Percentiles rank a stretch among this genome's conserved stretches.
These are phyloP conservation scores for Temnothorax ravouxi DNA, from an alignment of 2,888 invertebrate genomes.

Conservation along the genomic window DNA sequence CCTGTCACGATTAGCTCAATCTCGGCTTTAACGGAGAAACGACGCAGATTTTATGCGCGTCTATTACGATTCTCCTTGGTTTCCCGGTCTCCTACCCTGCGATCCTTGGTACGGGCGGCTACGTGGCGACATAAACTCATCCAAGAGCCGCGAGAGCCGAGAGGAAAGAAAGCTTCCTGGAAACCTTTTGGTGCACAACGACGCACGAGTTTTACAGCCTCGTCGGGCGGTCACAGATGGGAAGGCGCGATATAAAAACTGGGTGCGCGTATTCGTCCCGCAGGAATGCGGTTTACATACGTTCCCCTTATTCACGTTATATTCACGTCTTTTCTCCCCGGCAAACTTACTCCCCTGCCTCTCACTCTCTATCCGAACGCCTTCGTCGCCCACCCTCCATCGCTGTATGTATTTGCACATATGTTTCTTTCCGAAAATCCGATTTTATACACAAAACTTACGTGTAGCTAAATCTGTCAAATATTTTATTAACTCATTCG, in stretches of 20 bases:
- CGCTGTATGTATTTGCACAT: conserved; percentile 15
- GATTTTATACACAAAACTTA: conserved; percentile 29
- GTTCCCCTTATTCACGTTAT: conserved; percentile 61
- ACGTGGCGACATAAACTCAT: conserved; percentile 74
- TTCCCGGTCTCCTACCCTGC: conserved; percentile 46
- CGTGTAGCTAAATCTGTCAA: not conserved
- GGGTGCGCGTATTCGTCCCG: conserved; percentile 73
- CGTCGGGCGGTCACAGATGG: conserved; percentile 73
- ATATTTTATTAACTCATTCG: not conserved
- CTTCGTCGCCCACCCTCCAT: conserved; percentile 6
- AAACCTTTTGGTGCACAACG: conserved; percentile 71
- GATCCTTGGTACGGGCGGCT: conserved; percentile 65
- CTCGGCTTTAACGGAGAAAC: conserved; percentile 10
- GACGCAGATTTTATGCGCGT: conserved; percentile 26
- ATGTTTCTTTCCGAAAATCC: conserved; percentile 31
- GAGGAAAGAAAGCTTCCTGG: conserved; percentile 76
- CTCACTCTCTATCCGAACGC: not conserved
- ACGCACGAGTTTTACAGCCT: conserved; percentile 72
- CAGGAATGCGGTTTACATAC: conserved; percentile 69
- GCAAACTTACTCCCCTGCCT: conserved; percentile 25
- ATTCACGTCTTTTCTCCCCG: conserved; percentile 47
- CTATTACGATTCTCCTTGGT: conserved; percentile 27
- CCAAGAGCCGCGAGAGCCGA: conserved; percentile 62
- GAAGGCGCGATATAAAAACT: conserved; percentile 77
- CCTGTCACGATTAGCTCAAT: not conserved